Evolutionary conservation across 2,797 vertebrate genomes (phyloP).

Genomic region (Cynodonichthys magdalenae): DNA sequence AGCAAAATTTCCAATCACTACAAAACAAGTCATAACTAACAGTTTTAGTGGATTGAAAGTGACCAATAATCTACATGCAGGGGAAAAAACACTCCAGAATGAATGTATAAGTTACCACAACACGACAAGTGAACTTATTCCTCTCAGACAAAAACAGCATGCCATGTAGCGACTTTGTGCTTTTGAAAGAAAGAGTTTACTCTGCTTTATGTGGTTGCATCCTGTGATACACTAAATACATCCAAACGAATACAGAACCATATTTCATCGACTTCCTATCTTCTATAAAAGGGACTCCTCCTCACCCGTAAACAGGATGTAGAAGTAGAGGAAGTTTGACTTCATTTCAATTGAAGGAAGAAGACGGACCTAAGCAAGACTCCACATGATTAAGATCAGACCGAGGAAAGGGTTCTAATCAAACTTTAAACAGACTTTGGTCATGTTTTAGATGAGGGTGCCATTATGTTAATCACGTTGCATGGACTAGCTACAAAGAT

Average conservation of each 20-base stretch:
- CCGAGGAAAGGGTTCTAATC: slow-evolving; percentile 1
- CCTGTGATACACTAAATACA: slow-evolving; percentile 41
- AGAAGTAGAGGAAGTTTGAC: slow-evolving; percentile 14
- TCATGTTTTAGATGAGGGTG: slow-evolving; percentile 8
- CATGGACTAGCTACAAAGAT: slow-evolving; percentile 12
- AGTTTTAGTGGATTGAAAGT: too few relatives aligned
- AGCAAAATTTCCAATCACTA: too few relatives aligned
- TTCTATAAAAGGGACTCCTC: slow-evolving; percentile 47
- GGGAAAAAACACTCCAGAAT: too few relatives aligned
- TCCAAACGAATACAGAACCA: slow-evolving; percentile 33
- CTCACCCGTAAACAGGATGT: slow-evolving; percentile 76
- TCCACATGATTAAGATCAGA: slow-evolving; percentile 14
- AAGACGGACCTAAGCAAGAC: slow-evolving; percentile 16
- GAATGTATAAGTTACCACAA: not conserved
- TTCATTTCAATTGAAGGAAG: slow-evolving; percentile 68
- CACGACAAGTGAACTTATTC: not conserved
- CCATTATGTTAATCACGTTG: not conserved
- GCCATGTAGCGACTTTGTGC: not conserved
- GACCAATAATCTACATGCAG: too few relatives aligned
- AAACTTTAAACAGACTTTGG: slow-evolving; percentile 4
- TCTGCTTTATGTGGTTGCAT: slow-evolving; percentile 40
- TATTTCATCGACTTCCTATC: slow-evolving; percentile 54
- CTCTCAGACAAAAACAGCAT: not conserved
- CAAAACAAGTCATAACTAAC: too few relatives aligned
- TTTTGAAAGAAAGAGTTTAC: slow-evolving; percentile 12